These are phyloP conservation scores for Chaetophractus vellerosus DNA, from an alignment of 2,797 vertebrate species.

Conservation along the genomic window DNA sequence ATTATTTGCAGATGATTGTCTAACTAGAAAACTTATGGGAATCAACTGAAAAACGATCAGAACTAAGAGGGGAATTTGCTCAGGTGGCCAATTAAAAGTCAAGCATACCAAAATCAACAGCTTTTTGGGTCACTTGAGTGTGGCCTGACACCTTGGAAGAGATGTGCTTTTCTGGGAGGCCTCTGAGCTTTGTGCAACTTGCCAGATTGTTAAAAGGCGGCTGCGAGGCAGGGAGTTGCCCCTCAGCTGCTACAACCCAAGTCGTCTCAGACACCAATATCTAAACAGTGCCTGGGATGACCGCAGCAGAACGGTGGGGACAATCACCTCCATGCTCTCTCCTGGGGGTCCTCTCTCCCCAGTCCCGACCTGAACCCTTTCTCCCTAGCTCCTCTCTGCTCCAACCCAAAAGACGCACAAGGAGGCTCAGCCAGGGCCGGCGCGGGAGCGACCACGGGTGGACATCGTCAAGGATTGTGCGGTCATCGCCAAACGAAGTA, in stretches of 20 bases:
- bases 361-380: neutral
- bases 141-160: slow-evolving; percentile 43
- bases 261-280: slow-evolving; percentile 7
- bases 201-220: slow-evolving; percentile 52
- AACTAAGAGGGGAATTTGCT: slow-evolving; percentile 65
- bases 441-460: neutral
- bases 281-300: neutral
- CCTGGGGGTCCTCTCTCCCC: neutral
- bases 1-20: slow-evolving; percentile 79
- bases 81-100: slow-evolving; percentile 4
- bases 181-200: slow-evolving; percentile 41
- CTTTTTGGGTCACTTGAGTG: slow-evolving; percentile 44
- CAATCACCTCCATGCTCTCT: neutral
- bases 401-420: slow-evolving; percentile 29
- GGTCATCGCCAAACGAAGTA: slow-evolving; percentile 54
- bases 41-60: slow-evolving; percentile 17
- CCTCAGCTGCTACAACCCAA: neutral
- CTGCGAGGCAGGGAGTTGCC: neutral
- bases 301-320: neutral
- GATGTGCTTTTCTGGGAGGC: slow-evolving; percentile 67
- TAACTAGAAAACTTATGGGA: slow-evolving; percentile 69
- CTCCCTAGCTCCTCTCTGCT: slow-evolving; percentile 14
- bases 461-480: slow-evolving; percentile 71
- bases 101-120: slow-evolving; percentile 16
- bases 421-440: neutral